Conservation (phyloP, 2,888 invertebrate species). For the Ornithoptera priamus region DNA sequence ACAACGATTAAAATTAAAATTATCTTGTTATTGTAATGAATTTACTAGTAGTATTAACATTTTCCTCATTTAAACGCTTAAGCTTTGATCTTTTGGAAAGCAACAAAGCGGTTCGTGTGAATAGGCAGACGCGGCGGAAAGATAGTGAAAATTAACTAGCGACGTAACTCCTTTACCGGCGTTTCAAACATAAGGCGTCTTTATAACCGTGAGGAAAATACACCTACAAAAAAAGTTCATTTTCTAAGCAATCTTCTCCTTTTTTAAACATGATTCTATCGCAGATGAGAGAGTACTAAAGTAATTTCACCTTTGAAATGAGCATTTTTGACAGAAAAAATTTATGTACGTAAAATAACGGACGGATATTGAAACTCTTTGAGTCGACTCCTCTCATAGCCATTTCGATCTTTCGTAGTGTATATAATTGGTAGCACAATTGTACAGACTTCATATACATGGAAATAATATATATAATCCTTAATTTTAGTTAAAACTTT, state of each 20-base stretch:
- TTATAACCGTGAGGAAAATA: slow-evolving; percentile 12
- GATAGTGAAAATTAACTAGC: slow-evolving; percentile 17
- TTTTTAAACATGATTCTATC: not conserved
- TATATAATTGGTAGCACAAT: no score
- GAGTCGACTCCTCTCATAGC: no score
- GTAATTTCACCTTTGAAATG: not conserved
- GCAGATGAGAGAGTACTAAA: not conserved
- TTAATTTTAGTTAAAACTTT: no score
- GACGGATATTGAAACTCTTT: no score
- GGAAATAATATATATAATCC: no score
- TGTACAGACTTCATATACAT: no score
- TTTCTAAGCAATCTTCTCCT: slow-evolving; percentile 1
- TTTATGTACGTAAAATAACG: not conserved
- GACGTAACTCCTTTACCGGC: slow-evolving; percentile 15
- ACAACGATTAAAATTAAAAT: not conserved
- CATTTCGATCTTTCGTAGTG: no score
- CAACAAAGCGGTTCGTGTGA: not conserved
- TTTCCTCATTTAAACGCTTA: not conserved
- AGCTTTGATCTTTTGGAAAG: not conserved
- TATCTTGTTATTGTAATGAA: not conserved
- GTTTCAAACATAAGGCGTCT: slow-evolving; percentile 14
- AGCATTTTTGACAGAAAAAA: not conserved
- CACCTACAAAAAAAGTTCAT: slow-evolving; percentile 14
- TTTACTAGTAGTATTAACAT: not conserved
- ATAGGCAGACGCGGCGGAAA: slow-evolving; percentile 9